Percentiles rank a stretch among this genome's conserved stretches.
Conservation (phyloP, 2,888 invertebrate genomes). For the Microctonus aethiopoides region DNA sequence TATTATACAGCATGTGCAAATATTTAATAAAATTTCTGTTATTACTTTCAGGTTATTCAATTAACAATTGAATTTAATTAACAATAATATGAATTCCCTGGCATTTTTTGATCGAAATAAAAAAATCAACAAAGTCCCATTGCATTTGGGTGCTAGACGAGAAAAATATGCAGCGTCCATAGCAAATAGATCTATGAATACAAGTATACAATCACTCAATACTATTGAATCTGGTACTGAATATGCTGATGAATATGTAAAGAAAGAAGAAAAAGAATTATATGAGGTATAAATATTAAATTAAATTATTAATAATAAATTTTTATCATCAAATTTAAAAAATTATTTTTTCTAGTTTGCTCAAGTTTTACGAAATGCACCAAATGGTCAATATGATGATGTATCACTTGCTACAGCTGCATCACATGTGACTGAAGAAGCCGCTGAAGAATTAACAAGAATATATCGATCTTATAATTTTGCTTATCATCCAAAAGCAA, state of each 20-base stretch:
- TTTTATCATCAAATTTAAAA: neutral
- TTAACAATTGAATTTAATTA: too few relatives aligned
- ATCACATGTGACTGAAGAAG: constrained; percentile 41
- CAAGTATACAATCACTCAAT: neutral
- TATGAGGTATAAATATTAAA: constrained; percentile 47
- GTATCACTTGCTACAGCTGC: constrained; percentile 55
- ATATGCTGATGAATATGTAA: constrained; percentile 55
- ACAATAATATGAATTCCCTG: constrained; percentile 51
- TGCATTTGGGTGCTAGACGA: constrained; percentile 29
- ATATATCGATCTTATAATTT: constrained; percentile 63
- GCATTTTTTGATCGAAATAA: constrained; percentile 42
- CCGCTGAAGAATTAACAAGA: constrained; percentile 47
- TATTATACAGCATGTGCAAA: too few relatives aligned
- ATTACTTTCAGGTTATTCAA: too few relatives aligned
- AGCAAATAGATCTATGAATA: constrained; percentile 28
- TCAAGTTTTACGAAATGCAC: neutral
- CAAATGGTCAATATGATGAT: constrained; percentile 46
- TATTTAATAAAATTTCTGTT: too few relatives aligned
- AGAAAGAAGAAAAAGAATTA: constrained; percentile 54
- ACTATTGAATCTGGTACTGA: constrained; percentile 47
- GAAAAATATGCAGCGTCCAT: neutral
- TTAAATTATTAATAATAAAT: neutral
- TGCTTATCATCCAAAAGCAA: constrained; percentile 47
- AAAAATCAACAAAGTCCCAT: constrained; percentile 5
- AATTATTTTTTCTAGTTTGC: constrained; percentile 31